Conservation (phyloP, 2,113 vertebrate genomes). For the Arenaria interpres region DNA sequence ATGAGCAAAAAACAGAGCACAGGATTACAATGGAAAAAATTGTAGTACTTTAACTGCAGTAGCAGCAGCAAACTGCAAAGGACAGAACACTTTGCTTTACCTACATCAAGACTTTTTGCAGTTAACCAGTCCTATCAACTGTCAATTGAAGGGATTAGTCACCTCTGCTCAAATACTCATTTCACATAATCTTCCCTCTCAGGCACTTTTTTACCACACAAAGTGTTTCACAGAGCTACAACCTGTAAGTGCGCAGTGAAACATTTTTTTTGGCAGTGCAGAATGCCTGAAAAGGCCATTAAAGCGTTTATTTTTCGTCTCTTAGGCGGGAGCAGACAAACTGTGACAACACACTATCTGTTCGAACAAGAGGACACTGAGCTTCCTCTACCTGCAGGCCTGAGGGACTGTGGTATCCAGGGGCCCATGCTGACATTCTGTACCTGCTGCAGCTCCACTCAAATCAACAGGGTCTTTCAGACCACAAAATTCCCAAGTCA, state of each 20-base stretch:
- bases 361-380: not conserved
- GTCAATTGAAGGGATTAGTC: not conserved
- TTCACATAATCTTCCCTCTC: not conserved
- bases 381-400: fast-evolving
- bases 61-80: not conserved
- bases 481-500: not conserved
- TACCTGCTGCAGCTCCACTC: not conserved
- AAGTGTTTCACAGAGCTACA: not conserved
- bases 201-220: not conserved
- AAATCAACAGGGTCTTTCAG: not conserved
- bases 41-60: not conserved
- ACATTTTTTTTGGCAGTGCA: not conserved
- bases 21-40: not conserved
- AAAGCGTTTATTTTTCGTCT: not conserved
- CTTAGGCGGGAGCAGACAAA: not conserved
- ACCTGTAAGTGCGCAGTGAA: not conserved
- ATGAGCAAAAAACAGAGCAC: not conserved
- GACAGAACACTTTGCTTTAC: not conserved
- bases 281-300: not conserved
- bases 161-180: not conserved
- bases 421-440: fast-evolving
- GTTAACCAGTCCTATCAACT: not conserved
- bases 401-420: not conserved
- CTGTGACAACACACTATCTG: fast-evolving
- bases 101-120: not conserved